These are phyloP conservation scores for Dendrolimus punctatus DNA, from an alignment of 1,140 invertebrate genomes.

Conservation along the genomic window DNA sequence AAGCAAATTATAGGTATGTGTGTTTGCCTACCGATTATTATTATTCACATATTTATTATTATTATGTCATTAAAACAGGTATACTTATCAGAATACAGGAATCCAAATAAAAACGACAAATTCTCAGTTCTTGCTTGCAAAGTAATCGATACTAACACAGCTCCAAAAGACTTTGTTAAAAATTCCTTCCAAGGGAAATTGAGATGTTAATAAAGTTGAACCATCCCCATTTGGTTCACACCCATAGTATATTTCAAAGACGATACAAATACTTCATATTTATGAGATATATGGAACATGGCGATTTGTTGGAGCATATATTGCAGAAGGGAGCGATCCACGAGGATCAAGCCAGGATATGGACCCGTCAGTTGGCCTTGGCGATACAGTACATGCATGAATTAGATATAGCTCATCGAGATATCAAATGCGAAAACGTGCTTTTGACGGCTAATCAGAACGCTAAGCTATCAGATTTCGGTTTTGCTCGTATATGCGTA, in stretches of 20 bases:
- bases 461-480: constrained; percentile 86
- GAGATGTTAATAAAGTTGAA: constrained; percentile 79
- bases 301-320: constrained; percentile 78
- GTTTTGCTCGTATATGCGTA: constrained; percentile 76
- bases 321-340: constrained; percentile 74
- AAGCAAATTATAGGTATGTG: too few species aligned
- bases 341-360: constrained; percentile 77
- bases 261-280: constrained; percentile 79
- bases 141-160: constrained; percentile 80
- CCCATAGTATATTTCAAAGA: constrained; percentile 81
- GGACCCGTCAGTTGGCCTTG: constrained; percentile 78
- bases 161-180: constrained; percentile 81
- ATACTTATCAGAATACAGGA: constrained; percentile 56
- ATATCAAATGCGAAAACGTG: constrained; percentile 87
- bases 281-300: constrained; percentile 78
- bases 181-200: constrained; percentile 86
- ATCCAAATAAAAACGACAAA: constrained; percentile 52
- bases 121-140: constrained; percentile 75
- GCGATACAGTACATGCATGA: constrained; percentile 82
- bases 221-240: constrained; percentile 81
- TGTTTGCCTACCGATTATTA: too few species aligned
- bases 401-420: constrained; percentile 82
- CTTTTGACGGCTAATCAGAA: constrained; percentile 80
- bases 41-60: too few species aligned
- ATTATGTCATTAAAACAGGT: constrained; percentile 28